These are phyloP conservation scores for Drosophila monieri DNA, from an alignment of 2,888 invertebrate species.

Conservation along the genomic window DNA sequence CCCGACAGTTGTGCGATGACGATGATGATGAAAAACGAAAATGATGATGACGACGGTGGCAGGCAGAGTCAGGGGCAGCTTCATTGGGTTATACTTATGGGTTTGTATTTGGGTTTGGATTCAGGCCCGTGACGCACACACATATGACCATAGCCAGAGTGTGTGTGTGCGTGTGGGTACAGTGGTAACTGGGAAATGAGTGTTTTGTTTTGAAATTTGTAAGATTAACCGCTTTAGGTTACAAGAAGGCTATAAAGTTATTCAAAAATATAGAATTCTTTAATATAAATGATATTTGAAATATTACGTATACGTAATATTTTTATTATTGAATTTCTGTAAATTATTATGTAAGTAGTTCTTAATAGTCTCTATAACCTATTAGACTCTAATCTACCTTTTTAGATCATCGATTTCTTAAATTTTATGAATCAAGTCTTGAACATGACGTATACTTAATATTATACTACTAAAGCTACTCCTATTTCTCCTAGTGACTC, in stretches of 20 bases:
- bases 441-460: neutral
- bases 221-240: neutral
- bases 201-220: too few relatives aligned
- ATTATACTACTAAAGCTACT: neutral
- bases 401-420: too few relatives aligned
- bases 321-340: neutral
- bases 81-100: constrained; percentile 73
- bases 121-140: constrained; percentile 20
- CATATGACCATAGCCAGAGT: constrained; percentile 2
- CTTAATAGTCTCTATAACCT: neutral
- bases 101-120: constrained; percentile 42
- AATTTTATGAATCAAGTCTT: neutral
- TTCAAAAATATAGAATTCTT: too few relatives aligned
- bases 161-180: constrained; percentile 4
- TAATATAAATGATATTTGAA: neutral
- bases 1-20: constrained; percentile 66
- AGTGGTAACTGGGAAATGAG: neutral
- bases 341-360: too few relatives aligned
- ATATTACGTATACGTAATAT: neutral
- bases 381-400: too few relatives aligned
- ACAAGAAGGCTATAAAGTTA: too few relatives aligned
- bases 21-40: constrained; percentile 40
- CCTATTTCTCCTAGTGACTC: neutral
- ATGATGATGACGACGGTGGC: constrained; percentile 47
- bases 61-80: constrained; percentile 56